Evolutionary conservation across 2,888 invertebrate genomes (phyloP).

Genomic region (Noctuana brunneofusca): DNA sequence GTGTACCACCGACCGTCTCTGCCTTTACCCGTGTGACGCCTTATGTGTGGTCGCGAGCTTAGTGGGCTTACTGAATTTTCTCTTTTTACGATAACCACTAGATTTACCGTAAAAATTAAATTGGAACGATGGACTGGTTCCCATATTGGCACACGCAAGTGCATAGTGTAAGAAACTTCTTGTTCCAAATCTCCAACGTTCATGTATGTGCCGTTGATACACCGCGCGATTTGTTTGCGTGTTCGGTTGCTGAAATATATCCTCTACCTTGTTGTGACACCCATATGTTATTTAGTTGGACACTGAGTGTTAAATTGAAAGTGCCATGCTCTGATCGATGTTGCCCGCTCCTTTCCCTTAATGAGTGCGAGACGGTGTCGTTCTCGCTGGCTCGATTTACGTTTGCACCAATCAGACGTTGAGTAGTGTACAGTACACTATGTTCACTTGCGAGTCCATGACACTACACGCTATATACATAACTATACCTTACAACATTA

Average conservation of each 20-base stretch:
- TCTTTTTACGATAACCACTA: slow-evolving; percentile 71
- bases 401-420: slow-evolving; percentile 56
- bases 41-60: slow-evolving; percentile 78
- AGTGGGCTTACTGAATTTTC: slow-evolving; percentile 79
- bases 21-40: slow-evolving; percentile 76
- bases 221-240: slow-evolving; percentile 78
- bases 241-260: slow-evolving; percentile 73
- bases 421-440: slow-evolving; percentile 54
- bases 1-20: slow-evolving; percentile 61
- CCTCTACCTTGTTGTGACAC: slow-evolving; percentile 65
- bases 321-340: slow-evolving; percentile 82
- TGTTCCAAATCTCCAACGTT: slow-evolving; percentile 83
- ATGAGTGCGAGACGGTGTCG: slow-evolving; percentile 48
- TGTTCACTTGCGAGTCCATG: slow-evolving; percentile 40
- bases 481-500: slow-evolving; percentile 54
- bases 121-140: slow-evolving; percentile 77
- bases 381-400: slow-evolving; percentile 42
- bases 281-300: slow-evolving; percentile 61
- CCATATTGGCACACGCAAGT: slow-evolving; percentile 81
- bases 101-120: slow-evolving; percentile 65
- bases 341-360: slow-evolving; percentile 65
- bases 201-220: slow-evolving; percentile 75
- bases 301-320: slow-evolving; percentile 72
- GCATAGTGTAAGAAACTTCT: slow-evolving; percentile 82
- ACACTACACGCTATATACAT: slow-evolving; percentile 60